Base-by-base conservation (phyloP, 2,888 invertebrate genomes). In the Mesochorus sp. region DNA sequence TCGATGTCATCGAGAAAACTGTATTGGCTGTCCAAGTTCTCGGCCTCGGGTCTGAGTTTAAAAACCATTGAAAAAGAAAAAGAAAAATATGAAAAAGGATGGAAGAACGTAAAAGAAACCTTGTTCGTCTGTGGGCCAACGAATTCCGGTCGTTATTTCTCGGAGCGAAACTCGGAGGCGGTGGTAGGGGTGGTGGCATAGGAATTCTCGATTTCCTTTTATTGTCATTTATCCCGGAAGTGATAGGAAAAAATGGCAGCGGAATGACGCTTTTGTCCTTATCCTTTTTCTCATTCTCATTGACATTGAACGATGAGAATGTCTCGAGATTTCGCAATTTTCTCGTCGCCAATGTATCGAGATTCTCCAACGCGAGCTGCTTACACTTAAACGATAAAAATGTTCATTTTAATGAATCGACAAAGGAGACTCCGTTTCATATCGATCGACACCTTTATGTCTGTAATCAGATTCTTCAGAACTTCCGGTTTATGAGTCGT, bases 321-420 rank as follows among this genome's bases (percentile, higher is more conserved):
- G 57, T 61, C 53, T 74, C 72, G 1, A 81, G 49, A 47, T 76
- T 53, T 19, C 61, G 77, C 21, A 87, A 74, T 71, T 83, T 85
- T 64, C 83, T 83, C n/a, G 85, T 77, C 44, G 85, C 80, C 17
- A 89, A 61, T 39, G 81, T 79, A 47, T 76, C 81, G 53, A 88
- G 81, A 72, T 85, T 83, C 55, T 88, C 85, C 28, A 88, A 49
- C 1, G 87, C 88, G 6, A 85, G 44, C 67, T 88, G 84, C 70
- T 88, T 89, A 66, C 84, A 84, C 88, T 88, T 64, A 59, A 24
- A 34, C 64, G 42, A n/a, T 17, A 66, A 53, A 55, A 24, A 21
- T 53, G 14, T 8, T 21, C 37, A 5, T 5, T n/a, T 1, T 8
- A 19, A 42, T 21, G 17, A 28, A 42, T 57, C 49, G 31, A 26